phyloP scores from a whole-genome alignment of 92 coral and sea anemone genomes.

The Parazoanthus swiftii region DNA sequence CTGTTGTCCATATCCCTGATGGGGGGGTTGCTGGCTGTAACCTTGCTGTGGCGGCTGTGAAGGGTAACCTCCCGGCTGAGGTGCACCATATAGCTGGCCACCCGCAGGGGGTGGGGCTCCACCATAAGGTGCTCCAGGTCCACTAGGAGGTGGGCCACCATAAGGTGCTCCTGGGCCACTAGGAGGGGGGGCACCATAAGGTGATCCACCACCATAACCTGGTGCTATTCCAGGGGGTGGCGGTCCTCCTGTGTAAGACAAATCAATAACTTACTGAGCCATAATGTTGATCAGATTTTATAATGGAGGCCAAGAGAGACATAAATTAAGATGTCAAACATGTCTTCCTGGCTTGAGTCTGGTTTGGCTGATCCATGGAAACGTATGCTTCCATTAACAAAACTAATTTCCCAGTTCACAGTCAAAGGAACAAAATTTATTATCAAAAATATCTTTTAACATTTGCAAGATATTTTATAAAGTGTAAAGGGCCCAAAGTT shows the following conservation, averaged over 20 bases:
- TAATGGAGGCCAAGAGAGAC: too few species aligned
- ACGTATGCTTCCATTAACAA: too few species aligned
- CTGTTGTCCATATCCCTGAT: constrained; percentile 54
- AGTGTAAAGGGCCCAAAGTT: too few species aligned
- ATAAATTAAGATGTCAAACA: too few species aligned
- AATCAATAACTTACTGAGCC: too few species aligned
- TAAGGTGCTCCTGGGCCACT: constrained; percentile 34
- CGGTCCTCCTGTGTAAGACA: constrained; percentile 43
- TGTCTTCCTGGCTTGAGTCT: too few species aligned
- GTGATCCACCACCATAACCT: constrained; percentile 43
- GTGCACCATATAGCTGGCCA: constrained; percentile 40
- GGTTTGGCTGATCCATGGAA: too few species aligned
- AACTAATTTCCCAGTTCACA: too few species aligned
- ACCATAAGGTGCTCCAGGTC: constrained; percentile 34
- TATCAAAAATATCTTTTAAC: too few species aligned
- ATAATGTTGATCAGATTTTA: too few species aligned
- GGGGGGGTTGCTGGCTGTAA: constrained; percentile 45
- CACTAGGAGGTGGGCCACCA: constrained; percentile 45
- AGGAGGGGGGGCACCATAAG: constrained; percentile 34
- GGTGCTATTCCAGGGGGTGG: constrained; percentile 63
- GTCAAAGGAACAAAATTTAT: too few species aligned
- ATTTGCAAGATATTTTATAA: too few species aligned
- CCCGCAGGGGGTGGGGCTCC: constrained; percentile 30
- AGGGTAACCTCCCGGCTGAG: constrained; percentile 49
- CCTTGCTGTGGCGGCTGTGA: constrained; percentile 43